Conservation (phyloP, 2,113 vertebrate genomes). For the Hipposideros armiger region DNA sequence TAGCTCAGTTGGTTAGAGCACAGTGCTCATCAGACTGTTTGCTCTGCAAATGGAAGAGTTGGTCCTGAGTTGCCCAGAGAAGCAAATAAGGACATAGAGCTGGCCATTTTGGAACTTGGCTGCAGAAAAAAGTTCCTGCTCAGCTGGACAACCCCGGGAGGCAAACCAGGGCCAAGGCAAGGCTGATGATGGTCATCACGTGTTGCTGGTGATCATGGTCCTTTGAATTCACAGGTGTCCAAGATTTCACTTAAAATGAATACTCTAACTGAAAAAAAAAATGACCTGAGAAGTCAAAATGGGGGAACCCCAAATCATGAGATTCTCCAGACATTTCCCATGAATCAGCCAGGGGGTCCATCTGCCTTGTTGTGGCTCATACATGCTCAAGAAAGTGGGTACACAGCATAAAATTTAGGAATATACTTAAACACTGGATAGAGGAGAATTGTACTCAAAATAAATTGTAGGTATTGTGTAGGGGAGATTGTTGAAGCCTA, state of each 20-base stretch:
- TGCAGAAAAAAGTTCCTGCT: not conserved
- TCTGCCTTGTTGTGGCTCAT: not conserved
- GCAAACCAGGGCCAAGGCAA: not conserved
- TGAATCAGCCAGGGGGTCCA: not conserved
- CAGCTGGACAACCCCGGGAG: not conserved
- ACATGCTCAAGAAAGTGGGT: not conserved
- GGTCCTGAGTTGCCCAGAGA: not conserved
- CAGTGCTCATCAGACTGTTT: not conserved
- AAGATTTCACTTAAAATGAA: not conserved
- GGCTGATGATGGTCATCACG: not conserved
- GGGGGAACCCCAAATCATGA: not conserved
- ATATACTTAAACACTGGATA: not conserved
- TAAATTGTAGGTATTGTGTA: not conserved
- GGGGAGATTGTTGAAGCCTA: not conserved
- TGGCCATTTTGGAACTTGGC: not conserved
- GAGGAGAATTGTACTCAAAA: not conserved
- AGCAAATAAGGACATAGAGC: not conserved
- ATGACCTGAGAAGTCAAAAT: not conserved
- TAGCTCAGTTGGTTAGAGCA: too few species aligned
- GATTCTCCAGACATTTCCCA: not conserved
- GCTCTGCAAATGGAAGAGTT: not conserved
- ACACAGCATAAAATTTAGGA: not conserved
- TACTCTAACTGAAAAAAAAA: not conserved
- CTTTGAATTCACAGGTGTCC: not conserved
- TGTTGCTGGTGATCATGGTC: not conserved